Conservation (phyloP, 35 echinoderm and acorn worm genomes). For the Apostichopus japonicus region DNA sequence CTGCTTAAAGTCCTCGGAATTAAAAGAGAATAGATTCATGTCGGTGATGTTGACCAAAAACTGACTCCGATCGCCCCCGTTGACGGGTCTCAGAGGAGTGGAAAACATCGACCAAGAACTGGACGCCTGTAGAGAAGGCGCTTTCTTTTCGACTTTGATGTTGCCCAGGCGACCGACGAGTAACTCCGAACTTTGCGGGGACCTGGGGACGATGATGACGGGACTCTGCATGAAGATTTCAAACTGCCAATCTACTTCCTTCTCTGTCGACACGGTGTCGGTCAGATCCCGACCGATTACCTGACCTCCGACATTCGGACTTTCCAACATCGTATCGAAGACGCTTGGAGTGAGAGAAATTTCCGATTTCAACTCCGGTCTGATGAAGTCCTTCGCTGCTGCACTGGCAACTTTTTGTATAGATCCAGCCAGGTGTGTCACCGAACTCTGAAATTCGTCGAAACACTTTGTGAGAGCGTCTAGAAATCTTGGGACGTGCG, state of each 20-base stretch:
- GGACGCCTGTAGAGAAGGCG: neutral
- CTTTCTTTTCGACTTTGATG: constrained; percentile 72
- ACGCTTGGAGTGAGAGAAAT: constrained; percentile 41
- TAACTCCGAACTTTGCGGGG: constrained; percentile 77
- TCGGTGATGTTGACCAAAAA: constrained; percentile 71
- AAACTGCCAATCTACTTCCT: constrained; percentile 54
- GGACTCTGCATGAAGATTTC: constrained; percentile 91
- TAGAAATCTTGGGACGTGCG: constrained; percentile 87
- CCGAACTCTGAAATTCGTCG: constrained; percentile 91
- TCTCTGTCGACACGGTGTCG: constrained; percentile 34
- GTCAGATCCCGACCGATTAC: neutral
- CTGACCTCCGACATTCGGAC: constrained; percentile 5
- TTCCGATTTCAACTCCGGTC: constrained; percentile 28
- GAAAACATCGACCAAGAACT: neutral
- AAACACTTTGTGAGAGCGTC: constrained; percentile 75
- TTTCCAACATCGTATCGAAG: constrained; percentile 65
- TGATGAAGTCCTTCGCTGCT: constrained; percentile 88
- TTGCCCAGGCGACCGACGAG: constrained; percentile 93
- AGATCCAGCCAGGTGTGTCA: constrained; percentile 71
- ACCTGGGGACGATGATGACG: constrained; percentile 80
- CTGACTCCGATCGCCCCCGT: constrained; percentile 15
- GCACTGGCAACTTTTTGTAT: constrained; percentile 90
- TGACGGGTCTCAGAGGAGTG: neutral
- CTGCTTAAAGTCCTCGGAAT: constrained; percentile 73
- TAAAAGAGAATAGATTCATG: constrained; percentile 95